A percentile compares a stretch with the other conserved stretches of the same genome.
Conservation (phyloP, 2,797 vertebrate species). For the Salmo trutta region DNA sequence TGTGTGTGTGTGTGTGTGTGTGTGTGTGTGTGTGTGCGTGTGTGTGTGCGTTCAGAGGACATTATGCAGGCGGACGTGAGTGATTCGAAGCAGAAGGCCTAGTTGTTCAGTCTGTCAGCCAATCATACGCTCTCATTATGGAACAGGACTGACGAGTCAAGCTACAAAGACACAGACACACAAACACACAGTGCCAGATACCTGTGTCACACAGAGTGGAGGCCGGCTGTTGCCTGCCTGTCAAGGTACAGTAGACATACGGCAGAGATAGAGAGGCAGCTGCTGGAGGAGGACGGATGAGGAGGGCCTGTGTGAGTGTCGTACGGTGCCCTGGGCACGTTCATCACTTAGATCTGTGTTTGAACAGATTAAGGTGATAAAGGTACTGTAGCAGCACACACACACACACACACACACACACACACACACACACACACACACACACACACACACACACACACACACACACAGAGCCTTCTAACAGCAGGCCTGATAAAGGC, state of each 20-base stretch:
- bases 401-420: no score
- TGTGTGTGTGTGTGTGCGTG: slow-evolving; percentile 3
- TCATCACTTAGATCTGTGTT: neutral
- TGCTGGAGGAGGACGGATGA: neutral
- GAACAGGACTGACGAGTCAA: no score
- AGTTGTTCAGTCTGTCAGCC: slow-evolving; percentile 12
- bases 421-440: no score
- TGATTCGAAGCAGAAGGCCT: slow-evolving; percentile 3
- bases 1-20: slow-evolving; percentile 17
- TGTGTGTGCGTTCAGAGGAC: neutral
- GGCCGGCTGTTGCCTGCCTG: no score
- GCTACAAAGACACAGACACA: neutral
- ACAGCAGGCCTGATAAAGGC: neutral
- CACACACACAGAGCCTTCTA: no score
- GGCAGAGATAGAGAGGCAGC: neutral
- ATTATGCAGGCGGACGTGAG: neutral
- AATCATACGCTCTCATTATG: neutral
- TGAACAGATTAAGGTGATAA: neutral
- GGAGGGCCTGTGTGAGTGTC: neutral
- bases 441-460: no score
- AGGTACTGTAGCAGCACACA: neutral
- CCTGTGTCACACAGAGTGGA: no score
- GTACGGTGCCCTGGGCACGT: neutral
- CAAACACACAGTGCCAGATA: slow-evolving; percentile 7
- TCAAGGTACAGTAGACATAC: no score